A percentile compares a stretch with the other conserved stretches of the same genome.
Conservation (phyloP, 2,113 vertebrate species). For the Mesoclemmys tuberculata region DNA sequence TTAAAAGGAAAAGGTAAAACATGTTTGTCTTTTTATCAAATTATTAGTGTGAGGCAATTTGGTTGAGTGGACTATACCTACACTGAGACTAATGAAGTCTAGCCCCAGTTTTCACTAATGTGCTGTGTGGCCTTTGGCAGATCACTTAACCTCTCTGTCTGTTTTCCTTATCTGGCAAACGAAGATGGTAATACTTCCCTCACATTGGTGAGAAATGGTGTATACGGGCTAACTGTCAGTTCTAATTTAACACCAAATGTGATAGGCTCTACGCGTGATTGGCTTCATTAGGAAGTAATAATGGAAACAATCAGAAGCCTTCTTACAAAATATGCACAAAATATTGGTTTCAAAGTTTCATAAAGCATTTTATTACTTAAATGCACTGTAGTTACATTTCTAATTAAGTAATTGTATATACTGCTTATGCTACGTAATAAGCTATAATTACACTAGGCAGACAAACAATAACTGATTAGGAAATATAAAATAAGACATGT, state of each 20-base stretch:
- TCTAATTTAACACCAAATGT: constrained; percentile 58
- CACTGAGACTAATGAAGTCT: background rate
- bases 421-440: constrained; percentile 75
- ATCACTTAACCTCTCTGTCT: constrained; percentile 30
- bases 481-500: constrained; percentile 80
- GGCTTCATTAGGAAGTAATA: constrained; percentile 58
- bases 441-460: constrained; percentile 73
- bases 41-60: constrained; percentile 33
- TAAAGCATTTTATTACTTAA: constrained; percentile 72
- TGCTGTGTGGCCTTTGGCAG: constrained; percentile 15
- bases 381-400: constrained; percentile 62
- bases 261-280: constrained; percentile 60
- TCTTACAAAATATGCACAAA: constrained; percentile 63
- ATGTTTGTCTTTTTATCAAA: constrained; percentile 10
- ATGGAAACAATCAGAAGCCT: constrained; percentile 63
- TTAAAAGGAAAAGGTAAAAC: constrained; percentile 46
- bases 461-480: constrained; percentile 77
- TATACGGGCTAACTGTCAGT: constrained; percentile 41
- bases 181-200: background rate
- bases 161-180: constrained; percentile 11
- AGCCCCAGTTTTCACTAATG: background rate
- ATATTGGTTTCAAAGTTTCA: constrained; percentile 74
- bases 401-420: constrained; percentile 78
- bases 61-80: background rate
- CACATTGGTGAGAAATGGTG: background rate